phyloP scores from a whole-genome alignment of 2,797 vertebrate genomes.

The Nothura maculosa region DNA sequence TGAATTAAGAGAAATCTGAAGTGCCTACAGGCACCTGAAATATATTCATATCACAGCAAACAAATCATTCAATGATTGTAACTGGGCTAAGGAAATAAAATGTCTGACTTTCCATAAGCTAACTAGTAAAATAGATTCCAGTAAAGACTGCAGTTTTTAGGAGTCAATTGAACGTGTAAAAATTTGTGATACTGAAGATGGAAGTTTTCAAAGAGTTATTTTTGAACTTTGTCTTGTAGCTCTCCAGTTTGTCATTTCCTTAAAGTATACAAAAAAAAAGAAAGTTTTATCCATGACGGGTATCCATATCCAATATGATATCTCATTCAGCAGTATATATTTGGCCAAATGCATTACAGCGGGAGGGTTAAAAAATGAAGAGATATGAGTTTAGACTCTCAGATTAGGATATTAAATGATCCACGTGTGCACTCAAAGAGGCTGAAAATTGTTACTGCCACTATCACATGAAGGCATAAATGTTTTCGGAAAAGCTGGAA shows the following conservation, averaged over 20 bases:
- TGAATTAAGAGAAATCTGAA: conserved; percentile 25
- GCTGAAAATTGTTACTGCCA: neutral
- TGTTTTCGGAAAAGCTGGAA: neutral
- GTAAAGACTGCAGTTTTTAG: too few relatives aligned
- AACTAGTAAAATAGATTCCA: neutral
- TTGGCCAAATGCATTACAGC: accelerated
- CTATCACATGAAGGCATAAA: neutral
- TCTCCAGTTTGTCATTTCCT: neutral
- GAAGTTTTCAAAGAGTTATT: neutral
- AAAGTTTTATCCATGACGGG: accelerated
- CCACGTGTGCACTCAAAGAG: neutral
- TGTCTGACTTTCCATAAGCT: neutral
- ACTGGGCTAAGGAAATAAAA: neutral
- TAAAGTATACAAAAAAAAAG: neutral
- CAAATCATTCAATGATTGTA: neutral
- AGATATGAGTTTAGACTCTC: neutral
- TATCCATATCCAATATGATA: neutral
- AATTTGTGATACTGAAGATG: neutral
- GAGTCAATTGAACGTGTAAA: neutral
- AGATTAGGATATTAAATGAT: neutral
- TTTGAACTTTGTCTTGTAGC: neutral
- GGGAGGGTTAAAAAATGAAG: neutral
- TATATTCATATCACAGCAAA: neutral
- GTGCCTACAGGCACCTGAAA: neutral
- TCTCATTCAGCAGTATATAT: neutral